Conservation (phyloP, 2,113 vertebrate genomes). For the Gobius niger region DNA sequence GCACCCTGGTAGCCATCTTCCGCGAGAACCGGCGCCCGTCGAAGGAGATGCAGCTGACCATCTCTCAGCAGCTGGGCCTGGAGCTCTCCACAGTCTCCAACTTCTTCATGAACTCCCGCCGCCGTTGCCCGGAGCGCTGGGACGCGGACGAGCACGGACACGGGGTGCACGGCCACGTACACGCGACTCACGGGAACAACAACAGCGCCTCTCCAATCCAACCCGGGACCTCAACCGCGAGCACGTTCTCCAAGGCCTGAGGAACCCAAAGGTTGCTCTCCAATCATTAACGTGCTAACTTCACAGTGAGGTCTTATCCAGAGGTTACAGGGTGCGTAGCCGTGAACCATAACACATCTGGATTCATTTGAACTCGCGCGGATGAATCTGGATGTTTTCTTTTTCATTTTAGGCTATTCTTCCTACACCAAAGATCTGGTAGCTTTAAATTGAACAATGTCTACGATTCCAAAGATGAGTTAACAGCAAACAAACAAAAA, state of each 20-base stretch:
- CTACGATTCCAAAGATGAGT: conserved; percentile 55
- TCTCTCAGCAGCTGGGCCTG: conserved; percentile 96
- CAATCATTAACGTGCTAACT: conserved; percentile 10
- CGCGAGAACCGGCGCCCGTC: conserved; percentile 97
- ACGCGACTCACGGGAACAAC: conserved; percentile 65
- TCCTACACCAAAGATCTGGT: conserved; percentile 59
- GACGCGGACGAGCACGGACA: conserved; percentile 68
- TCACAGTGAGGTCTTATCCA: conserved; percentile 16
- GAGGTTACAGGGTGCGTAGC: conserved; percentile 41
- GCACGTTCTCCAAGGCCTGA: conserved; percentile 96
- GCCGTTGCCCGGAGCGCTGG: conserved; percentile 95
- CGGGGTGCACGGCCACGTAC: conserved; percentile 57
- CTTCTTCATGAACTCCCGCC: conserved; percentile 99
- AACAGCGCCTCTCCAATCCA: conserved; percentile 80
- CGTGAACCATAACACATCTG: conserved; percentile 25
- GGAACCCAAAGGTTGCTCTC: conserved; percentile 18
- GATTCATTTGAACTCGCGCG: conserved; percentile 30
- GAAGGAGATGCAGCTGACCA: conserved; percentile 99
- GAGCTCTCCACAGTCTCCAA: conserved; percentile 98
- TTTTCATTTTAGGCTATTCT: conserved; percentile 1
- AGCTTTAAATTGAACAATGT: conserved; percentile 40
- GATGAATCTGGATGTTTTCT: conserved; percentile 44
- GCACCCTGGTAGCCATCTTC: conserved; percentile 98
- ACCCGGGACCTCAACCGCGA: conserved; percentile 79
- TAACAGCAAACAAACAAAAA: conserved; percentile 19